phyloP scores from a whole-genome alignment of 1,140 invertebrate species.

The Lepidurus couesii region DNA sequence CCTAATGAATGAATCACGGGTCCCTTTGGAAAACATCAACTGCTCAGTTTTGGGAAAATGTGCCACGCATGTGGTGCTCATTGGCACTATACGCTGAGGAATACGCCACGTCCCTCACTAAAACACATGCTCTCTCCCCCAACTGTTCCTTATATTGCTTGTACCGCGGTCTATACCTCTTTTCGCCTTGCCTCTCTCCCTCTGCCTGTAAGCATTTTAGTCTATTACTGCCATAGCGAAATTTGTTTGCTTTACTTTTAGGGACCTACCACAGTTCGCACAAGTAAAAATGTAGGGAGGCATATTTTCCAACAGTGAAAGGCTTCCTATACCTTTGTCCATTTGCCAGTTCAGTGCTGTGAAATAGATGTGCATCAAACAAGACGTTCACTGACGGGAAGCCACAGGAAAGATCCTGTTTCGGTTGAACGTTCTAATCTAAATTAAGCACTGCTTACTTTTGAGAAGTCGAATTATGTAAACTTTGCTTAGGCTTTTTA shows the following conservation, averaged over 20 bases:
- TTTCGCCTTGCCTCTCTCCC: neutral
- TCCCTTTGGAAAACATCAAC: neutral
- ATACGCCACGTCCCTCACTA: neutral
- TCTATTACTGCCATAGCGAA: neutral
- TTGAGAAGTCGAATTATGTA: neutral
- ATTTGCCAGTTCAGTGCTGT: neutral
- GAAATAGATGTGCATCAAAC: neutral
- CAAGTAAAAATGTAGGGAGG: neutral
- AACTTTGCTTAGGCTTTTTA: neutral
- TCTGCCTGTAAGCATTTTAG: neutral
- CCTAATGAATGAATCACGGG: neutral
- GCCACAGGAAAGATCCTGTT: neutral
- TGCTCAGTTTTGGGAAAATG: neutral
- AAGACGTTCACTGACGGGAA: neutral
- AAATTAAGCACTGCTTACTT: slow-evolving; percentile 7
- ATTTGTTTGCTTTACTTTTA: slow-evolving; percentile 7
- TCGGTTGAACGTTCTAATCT: neutral
- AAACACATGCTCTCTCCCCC: neutral
- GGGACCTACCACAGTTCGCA: neutral
- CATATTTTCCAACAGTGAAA: neutral
- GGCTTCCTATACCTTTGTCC: neutral
- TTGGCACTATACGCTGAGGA: slow-evolving; percentile 3
- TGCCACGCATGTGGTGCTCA: slow-evolving; percentile 14
- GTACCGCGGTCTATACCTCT: neutral
- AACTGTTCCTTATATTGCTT: neutral